Evolutionary conservation across 1,140 invertebrate species (phyloP).

Genomic region (Rhopalosiphum maidis): DNA sequence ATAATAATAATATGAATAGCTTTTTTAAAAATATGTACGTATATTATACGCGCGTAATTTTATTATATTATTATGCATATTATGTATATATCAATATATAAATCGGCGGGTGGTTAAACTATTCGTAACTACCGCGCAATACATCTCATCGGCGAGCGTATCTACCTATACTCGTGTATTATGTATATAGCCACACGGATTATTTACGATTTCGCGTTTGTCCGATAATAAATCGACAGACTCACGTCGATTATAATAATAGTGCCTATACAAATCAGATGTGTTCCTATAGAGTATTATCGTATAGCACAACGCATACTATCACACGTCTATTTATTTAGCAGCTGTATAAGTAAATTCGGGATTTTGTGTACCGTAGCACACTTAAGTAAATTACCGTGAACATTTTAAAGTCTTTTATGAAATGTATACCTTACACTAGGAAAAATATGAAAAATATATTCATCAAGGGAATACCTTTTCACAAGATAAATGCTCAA

Average conservation of each 20-base stretch:
- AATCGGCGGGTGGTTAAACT: slow-evolving; percentile 46
- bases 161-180: neutral
- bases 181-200: neutral
- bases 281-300: neutral
- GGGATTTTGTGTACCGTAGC: neutral
- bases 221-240: slow-evolving; percentile 23
- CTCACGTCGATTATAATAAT: neutral
- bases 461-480: neutral
- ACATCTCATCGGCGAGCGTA: neutral
- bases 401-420: neutral
- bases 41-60: slow-evolving; percentile 27
- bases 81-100: neutral
- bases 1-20: neutral
- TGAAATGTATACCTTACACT: neutral
- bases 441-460: neutral
- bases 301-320: neutral
- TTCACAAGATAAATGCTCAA: neutral
- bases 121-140: slow-evolving; percentile 41
- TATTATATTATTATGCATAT: slow-evolving; percentile 28
- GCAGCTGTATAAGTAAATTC: neutral
- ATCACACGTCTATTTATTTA: neutral
- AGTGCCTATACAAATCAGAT: neutral
- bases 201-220: slow-evolving; percentile 50
- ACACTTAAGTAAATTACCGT: neutral
- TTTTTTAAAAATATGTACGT: neutral